Percentiles rank a stretch among this genome's conserved stretches.
Evolutionary conservation across 2,888 invertebrate species (phyloP).

Genomic region (Ochlodes sylvanus): DNA sequence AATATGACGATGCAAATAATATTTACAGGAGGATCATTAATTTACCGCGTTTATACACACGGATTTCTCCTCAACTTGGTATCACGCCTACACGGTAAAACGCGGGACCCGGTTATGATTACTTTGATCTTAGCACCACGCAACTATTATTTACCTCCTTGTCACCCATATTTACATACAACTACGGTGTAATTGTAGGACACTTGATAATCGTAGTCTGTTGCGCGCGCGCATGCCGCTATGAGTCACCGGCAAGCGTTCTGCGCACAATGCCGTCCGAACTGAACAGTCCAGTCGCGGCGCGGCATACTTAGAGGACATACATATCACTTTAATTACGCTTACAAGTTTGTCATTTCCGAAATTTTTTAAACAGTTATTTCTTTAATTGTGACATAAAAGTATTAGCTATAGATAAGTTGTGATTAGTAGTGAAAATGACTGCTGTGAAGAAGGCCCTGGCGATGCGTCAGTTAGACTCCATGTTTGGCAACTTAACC

Average conservation of each 20-base stretch:
- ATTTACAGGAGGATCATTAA: conserved; percentile 21
- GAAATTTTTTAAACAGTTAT: conserved; percentile 45
- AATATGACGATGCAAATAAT: conserved; percentile 37
- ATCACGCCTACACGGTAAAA: conserved; percentile 62
- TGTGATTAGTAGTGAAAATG: conserved; percentile 61
- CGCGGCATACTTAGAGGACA: conserved; percentile 81
- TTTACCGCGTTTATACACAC: conserved; percentile 24
- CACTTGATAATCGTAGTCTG: conserved; percentile 71
- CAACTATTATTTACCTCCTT: conserved; percentile 76
- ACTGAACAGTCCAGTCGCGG: conserved; percentile 76
- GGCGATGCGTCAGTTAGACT: conserved; percentile 89
- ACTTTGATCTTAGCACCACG: conserved; percentile 56
- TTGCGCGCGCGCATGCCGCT: conserved; percentile 77
- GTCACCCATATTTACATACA: conserved; percentile 76
- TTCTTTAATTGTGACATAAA: conserved; percentile 59
- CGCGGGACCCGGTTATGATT: conserved; percentile 71
- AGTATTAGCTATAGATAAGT: conserved; percentile 48
- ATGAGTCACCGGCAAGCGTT: conserved; percentile 78
- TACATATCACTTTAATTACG: conserved; percentile 75
- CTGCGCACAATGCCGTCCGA: conserved; percentile 79
- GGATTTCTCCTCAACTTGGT: conserved; percentile 70
- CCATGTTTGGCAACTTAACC: conserved; percentile 88
- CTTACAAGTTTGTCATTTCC: conserved; percentile 46
- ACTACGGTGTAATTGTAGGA: conserved; percentile 72
- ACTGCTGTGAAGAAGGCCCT: conserved; percentile 86